Base-by-base conservation (phyloP, 2,113 vertebrate genomes). In the Piprites chloris region DNA sequence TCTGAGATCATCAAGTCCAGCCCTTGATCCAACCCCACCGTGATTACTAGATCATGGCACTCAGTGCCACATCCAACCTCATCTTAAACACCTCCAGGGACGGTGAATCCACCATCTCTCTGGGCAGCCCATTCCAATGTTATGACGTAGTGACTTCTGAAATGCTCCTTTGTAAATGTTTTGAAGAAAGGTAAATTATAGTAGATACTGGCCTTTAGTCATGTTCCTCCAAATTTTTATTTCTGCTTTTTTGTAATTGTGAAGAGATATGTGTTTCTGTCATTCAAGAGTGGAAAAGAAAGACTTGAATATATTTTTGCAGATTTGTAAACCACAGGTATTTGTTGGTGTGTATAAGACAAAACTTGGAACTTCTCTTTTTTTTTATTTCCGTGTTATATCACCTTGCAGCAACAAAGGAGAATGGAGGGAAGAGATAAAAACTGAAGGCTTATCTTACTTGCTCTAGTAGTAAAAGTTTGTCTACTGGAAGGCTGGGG, bases 381-480 rank as follows among this genome's bases (percentile, higher is more conserved):
- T 86, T 72, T 76, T 2, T 73, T 85, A 8, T 69, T 73, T 75
- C 46, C 86, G 12, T 85, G 3, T 41, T 65, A 1, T 3, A 12
- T 56, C n/a, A 73, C 30, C 21, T 76, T 52, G 26, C 50, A 80
- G 39, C 14, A 85, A 32, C 12, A 37, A 5, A 2, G 18, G 3
- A 58, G 14, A 1, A 0, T 62, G 11, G 24, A 27, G 21, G 14
- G 28, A 11, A 66, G 24, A 41, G 27, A 1, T 14, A 50, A 42
- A 77, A 74, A 23, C 9, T 35, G 52, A 44, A 72, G 14, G 5
- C 53, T 37, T 73, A 8, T 12, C 9, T 83, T 14, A 10, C 28
- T 63, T 83, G 4, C 2, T 62, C 12, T 77, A 35, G 33, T 78
- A 39, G 20, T 62, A 33, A 27, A 72, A 33, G 4, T 47, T 67